Evolutionary conservation across 2,113 vertebrate species (phyloP).

Genomic region (Planiliza haematocheilus): DNA sequence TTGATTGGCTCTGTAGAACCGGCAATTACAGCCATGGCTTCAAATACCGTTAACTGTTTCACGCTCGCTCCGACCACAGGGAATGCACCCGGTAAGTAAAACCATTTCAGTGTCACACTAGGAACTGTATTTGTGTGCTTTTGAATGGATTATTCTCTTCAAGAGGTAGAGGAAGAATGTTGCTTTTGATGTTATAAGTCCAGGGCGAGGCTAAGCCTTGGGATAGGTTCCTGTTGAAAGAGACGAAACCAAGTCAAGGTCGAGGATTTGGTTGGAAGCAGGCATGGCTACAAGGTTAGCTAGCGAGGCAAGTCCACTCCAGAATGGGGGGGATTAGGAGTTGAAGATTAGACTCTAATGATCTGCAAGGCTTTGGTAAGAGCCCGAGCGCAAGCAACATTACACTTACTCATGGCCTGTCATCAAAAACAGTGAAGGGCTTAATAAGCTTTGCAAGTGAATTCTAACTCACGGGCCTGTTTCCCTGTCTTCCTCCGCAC

Average conservation of each 20-base stretch:
- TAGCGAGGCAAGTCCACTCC: not conserved
- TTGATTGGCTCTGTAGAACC: constrained; percentile 55
- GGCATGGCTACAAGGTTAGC: constrained; percentile 41
- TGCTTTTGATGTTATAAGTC: constrained; percentile 38
- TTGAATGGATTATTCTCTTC: not conserved
- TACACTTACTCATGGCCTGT: constrained; percentile 50
- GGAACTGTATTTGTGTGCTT: constrained; percentile 3
- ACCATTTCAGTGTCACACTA: not conserved
- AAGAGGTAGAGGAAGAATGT: constrained; percentile 2
- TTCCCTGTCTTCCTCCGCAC: constrained; percentile 24
- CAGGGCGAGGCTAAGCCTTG: constrained; percentile 18
- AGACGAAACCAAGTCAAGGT: constrained; percentile 50
- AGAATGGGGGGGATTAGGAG: constrained; percentile 35
- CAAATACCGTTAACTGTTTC: constrained; percentile 40
- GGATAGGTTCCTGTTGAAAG: constrained; percentile 26
- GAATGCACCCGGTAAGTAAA: constrained; percentile 10
- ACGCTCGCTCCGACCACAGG: constrained; percentile 9
- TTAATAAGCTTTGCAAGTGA: constrained; percentile 50
- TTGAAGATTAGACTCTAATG: constrained; percentile 57
- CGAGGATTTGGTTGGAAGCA: constrained; percentile 48
- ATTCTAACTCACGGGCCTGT: constrained; percentile 32
- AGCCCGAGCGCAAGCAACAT: constrained; percentile 40
- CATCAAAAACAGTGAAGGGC: constrained; percentile 56
- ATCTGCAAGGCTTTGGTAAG: constrained; percentile 39
- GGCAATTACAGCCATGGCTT: constrained; percentile 39